These are phyloP conservation scores for Rafetus swinhoei DNA, from an alignment of 2,113 vertebrate genomes.

Conservation along the genomic window DNA sequence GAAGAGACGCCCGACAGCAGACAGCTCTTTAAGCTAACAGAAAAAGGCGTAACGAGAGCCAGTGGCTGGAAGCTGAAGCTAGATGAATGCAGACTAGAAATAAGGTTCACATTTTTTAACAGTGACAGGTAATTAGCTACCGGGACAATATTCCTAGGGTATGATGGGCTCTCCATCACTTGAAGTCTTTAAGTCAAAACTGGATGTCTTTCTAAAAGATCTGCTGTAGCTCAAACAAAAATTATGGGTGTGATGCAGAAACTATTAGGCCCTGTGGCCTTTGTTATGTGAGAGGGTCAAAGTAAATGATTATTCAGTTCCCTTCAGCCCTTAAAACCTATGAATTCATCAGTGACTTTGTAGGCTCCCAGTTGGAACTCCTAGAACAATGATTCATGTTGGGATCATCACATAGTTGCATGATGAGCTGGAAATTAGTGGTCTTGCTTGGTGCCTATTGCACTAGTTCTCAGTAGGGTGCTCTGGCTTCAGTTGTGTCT, in stretches of 20 bases:
- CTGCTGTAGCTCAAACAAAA: no score
- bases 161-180: neutral
- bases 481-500: accelerated
- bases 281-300: no score
- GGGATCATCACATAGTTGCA: no score
- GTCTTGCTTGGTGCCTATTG: neutral
- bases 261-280: no score
- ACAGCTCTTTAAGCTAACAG: neutral
- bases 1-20: neutral
- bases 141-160: neutral
- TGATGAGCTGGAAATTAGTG: no score
- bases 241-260: no score
- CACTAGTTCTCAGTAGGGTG: neutral
- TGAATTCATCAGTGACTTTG: neutral
- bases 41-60: neutral
- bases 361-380: accelerated
- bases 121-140: neutral
- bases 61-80: neutral
- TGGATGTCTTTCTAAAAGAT: neutral
- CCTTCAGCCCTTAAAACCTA: accelerated
- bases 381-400: neutral
- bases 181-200: neutral
- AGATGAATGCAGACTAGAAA: neutral
- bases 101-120: neutral
- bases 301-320: neutral